Base-by-base conservation (phyloP, 2,888 invertebrate genomes). In the Metalampra italica region DNA sequence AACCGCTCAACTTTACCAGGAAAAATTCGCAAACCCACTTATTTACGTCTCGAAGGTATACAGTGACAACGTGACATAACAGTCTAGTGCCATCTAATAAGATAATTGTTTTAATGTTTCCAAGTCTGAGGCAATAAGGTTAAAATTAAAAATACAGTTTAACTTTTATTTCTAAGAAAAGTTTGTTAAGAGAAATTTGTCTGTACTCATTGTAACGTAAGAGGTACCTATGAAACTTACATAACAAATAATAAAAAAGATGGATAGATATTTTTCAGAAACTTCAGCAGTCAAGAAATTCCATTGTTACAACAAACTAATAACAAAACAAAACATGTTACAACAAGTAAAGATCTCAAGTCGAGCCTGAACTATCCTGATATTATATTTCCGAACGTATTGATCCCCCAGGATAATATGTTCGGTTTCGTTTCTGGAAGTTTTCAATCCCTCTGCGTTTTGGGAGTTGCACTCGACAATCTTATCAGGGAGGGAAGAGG, bases 381-480 rank as follows among this genome's bases (percentile, higher is more conserved):
- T 86, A 87, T 84, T 75, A 86, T 85, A 86, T 88, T 86, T 85
- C 72, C 67, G 67, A 82, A 86, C 76, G 77, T 86, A 89, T 89
- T 86, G 86, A 86, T 87, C 88, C 86, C 86, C 45, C 30, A 80
- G 86, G 88, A 86, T 77, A 61, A 58, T 71, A 71, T 80, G 85
- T 82, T 81, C 82, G 79, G 83, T 84, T 86, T 82, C 83, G 81
- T 82, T 85, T 82, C 83, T 76, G 65, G 74, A 88, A 87, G 75
- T 89, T 88, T 87, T 82, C 83, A 86, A 87, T 85, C 87, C 88
- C 87, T 87, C 77, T 78, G 87, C 78, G 86, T 83, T 83, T 71
- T 75, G 88, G 87, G 88, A 87, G 82, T 85, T 86, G 86, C 84
- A 85, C 80, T 85, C 85, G 87, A 88, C 88, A 88, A 89, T 89